Conservation (phyloP, 1,140 invertebrate genomes). For the Dendrolimus kikuchii region DNA sequence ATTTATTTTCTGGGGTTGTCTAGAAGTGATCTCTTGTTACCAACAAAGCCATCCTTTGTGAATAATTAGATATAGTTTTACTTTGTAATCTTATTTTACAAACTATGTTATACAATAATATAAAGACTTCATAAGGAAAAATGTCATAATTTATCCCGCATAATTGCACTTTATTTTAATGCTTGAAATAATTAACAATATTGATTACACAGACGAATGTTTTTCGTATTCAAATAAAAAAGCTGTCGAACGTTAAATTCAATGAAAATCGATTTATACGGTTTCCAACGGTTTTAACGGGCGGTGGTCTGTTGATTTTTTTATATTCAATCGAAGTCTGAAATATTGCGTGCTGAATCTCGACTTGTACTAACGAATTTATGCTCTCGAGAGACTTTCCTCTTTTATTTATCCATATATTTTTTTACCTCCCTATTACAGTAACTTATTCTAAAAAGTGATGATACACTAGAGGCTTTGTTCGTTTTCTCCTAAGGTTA, state of each 20-base stretch:
- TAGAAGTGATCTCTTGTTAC: too few species aligned
- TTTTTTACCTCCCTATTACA: neutral
- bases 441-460: neutral
- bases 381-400: neutral
- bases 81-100: too few species aligned
- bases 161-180: too few species aligned
- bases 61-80: too few species aligned
- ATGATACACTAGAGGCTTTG: too few species aligned
- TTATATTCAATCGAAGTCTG: constrained; percentile 21
- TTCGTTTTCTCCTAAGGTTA: too few species aligned
- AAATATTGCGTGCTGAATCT: constrained; percentile 25
- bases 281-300: constrained; percentile 13
- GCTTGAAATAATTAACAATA: too few species aligned
- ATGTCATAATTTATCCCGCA: too few species aligned
- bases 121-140: too few species aligned
- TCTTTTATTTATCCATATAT: neutral
- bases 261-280: constrained; percentile 19
- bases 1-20: too few species aligned
- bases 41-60: too few species aligned
- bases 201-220: neutral
- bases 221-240: constrained; percentile 1
- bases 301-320: constrained; percentile 16
- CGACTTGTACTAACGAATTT: constrained; percentile 19
- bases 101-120: too few species aligned
- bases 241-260: constrained; percentile 4